These are phyloP conservation scores for Euplexia lucipara DNA, from an alignment of 2,888 invertebrate genomes.

Conservation along the genomic window DNA sequence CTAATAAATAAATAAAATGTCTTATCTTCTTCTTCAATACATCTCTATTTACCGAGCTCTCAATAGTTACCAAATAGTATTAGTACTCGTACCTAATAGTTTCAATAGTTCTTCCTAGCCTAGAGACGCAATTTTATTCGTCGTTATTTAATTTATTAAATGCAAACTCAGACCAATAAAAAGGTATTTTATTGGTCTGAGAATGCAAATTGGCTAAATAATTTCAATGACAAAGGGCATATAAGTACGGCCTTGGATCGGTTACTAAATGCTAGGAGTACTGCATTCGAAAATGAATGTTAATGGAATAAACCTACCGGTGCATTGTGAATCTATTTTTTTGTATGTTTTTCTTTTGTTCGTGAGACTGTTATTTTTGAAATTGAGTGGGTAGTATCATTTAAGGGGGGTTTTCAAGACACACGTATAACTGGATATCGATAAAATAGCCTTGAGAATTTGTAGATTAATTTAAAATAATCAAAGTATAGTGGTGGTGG, in stretches of 20 bases:
- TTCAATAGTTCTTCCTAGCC: no score
- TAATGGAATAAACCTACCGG: conserved; percentile 28
- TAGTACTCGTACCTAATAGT: no score
- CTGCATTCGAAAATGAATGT: conserved; percentile 54
- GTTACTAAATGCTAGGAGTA: conserved; percentile 25
- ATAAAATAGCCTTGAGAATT: not conserved
- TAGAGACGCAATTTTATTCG: no score
- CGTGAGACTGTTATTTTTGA: not conserved
- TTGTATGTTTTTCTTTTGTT: not conserved
- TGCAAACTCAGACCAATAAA: no score
- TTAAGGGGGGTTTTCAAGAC: not conserved
- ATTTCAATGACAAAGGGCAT: conserved; percentile 48
- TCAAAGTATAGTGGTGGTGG: no score
- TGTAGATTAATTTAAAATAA: not conserved
- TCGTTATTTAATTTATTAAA: no score
- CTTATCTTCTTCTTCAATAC: no score
- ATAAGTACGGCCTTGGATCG: conserved; percentile 39
- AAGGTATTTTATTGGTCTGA: not conserved
- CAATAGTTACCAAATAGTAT: no score
- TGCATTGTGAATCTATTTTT: not conserved
- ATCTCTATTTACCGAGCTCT: no score
- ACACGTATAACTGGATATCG: not conserved
- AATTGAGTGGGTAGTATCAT: not conserved
- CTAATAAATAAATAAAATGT: no score
- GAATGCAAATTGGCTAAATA: conserved; percentile 26